phyloP scores from a whole-genome alignment of 2,797 vertebrate species.

The Enteromius unitaeniatus region DNA sequence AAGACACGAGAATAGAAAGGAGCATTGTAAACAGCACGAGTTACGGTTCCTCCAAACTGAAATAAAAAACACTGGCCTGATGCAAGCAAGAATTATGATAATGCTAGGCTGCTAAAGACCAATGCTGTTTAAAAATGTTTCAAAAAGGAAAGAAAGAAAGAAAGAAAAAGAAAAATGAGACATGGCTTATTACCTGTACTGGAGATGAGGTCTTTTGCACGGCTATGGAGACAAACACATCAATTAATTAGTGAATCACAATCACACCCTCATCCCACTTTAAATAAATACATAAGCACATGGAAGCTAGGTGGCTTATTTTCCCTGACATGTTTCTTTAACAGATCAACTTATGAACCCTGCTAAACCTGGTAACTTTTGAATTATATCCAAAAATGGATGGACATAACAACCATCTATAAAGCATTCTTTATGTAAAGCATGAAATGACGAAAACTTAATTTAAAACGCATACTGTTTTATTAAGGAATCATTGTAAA shows the following conservation, averaged over 20 bases:
- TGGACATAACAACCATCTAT: background rate
- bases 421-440: background rate
- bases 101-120: background rate
- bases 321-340: background rate
- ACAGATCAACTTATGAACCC: background rate
- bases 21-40: background rate
- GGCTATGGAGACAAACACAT: constrained; percentile 67
- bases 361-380: background rate
- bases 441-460: background rate
- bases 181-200: constrained; percentile 74
- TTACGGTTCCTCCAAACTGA: background rate
- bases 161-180: constrained; percentile 14
- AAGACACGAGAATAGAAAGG: background rate
- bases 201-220: constrained; percentile 77
- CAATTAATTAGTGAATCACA: background rate
- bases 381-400: background rate
- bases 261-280: background rate
- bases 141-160: background rate
- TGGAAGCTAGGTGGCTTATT: background rate
- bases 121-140: background rate
- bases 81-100: background rate
- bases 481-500: background rate
- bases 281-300: background rate
- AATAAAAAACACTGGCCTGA: background rate
- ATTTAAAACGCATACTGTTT: background rate